These are phyloP conservation scores for Lucifuga dentata DNA, from an alignment of 2,113 vertebrate species.

Conservation along the genomic window DNA sequence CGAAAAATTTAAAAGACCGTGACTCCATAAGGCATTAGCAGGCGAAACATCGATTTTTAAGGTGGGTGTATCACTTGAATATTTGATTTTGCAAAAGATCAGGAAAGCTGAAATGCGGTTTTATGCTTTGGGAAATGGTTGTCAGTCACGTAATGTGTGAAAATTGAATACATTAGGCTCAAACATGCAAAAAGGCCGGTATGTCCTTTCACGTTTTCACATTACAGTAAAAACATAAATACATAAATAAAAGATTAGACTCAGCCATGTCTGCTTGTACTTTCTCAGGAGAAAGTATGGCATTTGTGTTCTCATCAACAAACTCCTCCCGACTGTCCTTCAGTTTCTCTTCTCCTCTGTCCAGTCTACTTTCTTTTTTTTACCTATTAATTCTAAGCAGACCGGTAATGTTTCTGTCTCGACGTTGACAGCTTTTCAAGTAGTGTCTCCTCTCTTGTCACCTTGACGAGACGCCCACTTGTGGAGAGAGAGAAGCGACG, in stretches of 20 bases:
- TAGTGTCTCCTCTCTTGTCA: slow-evolving; percentile 1
- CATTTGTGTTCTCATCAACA: background rate
- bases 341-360: background rate
- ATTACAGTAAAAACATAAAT: background rate
- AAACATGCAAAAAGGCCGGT: too few species aligned
- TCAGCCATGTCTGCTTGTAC: background rate
- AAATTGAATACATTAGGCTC: too few species aligned
- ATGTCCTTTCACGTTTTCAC: background rate
- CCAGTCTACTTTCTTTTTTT: background rate
- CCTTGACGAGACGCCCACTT: slow-evolving; percentile 5
- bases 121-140: too few species aligned
- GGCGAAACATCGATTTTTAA: too few species aligned
- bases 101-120: too few species aligned
- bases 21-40: too few species aligned
- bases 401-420: background rate
- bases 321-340: background rate
- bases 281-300: background rate
- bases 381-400: background rate
- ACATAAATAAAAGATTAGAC: too few species aligned
- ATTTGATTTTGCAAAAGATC: too few species aligned
- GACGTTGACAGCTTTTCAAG: slow-evolving; percentile 21
- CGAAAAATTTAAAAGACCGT: too few species aligned
- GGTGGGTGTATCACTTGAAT: too few species aligned
- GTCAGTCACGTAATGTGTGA: too few species aligned
- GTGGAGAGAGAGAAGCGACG: slow-evolving; percentile 1